A percentile compares a stretch with the other conserved stretches of the same genome.
These are phyloP conservation scores for Micromys minutus DNA, from an alignment of 2,113 vertebrate genomes.

Conservation along the genomic window DNA sequence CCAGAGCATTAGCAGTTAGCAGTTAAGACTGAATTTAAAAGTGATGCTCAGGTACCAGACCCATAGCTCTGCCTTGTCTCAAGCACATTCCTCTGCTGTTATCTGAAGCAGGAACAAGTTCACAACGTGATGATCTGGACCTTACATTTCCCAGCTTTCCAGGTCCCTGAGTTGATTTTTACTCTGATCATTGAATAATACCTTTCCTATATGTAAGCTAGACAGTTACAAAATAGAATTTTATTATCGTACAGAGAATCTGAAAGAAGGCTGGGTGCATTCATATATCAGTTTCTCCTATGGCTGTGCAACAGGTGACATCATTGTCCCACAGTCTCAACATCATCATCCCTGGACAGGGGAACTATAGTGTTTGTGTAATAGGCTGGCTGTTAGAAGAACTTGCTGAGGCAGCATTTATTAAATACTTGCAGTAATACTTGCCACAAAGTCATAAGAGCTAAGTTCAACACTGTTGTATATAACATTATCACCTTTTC, in stretches of 20 bases:
- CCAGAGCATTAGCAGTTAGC: not conserved
- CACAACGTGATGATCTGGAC: conserved; percentile 4
- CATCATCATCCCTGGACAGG: not conserved
- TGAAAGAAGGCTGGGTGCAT: not conserved
- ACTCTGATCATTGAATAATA: not conserved
- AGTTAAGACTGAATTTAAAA: conserved; percentile 1
- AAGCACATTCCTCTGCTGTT: not conserved
- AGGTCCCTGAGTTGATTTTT: not conserved
- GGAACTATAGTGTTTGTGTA: not conserved
- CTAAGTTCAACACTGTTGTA: not conserved
- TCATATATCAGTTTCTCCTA: conserved; percentile 17
- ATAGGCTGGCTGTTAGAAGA: not conserved
- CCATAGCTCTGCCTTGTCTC: not conserved
- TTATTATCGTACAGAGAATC: not conserved
- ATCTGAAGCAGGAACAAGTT: not conserved
- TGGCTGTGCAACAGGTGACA: not conserved
- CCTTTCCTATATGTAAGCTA: not conserved
- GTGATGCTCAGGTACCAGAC: not conserved
- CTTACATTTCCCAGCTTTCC: not conserved
- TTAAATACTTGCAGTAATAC: not conserved
- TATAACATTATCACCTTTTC: not conserved
- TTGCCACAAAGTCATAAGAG: not conserved
- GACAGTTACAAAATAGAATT: not conserved
- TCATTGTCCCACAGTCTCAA: not conserved
- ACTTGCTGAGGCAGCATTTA: conserved; percentile 22